Evolutionary conservation across 2,888 invertebrate genomes (phyloP), one percentile per base, ranked within the genome.

Genomic region (Leptopterna dolabrata): DNA sequence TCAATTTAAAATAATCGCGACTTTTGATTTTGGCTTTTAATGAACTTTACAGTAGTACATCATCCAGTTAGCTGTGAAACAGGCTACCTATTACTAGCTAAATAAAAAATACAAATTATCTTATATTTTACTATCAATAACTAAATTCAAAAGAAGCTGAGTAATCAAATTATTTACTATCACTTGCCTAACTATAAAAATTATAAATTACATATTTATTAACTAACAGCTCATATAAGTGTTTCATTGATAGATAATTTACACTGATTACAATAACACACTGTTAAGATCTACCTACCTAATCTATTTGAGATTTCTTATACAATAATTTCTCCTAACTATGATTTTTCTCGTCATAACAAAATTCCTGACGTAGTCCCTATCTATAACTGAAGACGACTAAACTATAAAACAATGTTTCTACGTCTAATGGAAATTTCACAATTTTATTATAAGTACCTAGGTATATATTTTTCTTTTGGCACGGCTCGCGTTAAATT

Each of bases 401-500:
- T 81, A 81, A 55, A 55, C 81, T 81, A 81, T 81, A 16, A 30
- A 51, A 55, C 55, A 29, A 73, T 4, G 7, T 51, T 55, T 30
- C 81, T 30, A 51, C 24, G 24, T 27, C 81, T 81, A 81, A 55
- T 27, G 29, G 29, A 55, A 81, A 30, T 81, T 51, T 81, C 14
- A 81, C 81, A 81, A 55, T 55, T 29, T 81, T 11, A n/a, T n/a
- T n/a, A n/a, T n/a, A n/a, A n/a, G n/a, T n/a, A n/a, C n/a, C 7
- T 36, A 36, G 7, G 36, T 36, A 36, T 36, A 36, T 36, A 36
- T 4, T 36, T 36, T 36, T 36, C 36, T 27, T 81, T 55, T 81
- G 81, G 81, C 81, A 81, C 81, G 81, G 81, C 36, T 81, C 36
- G 29, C 24, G 51, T 78, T 55, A 27, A 81, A 81, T 51, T 81